Evolutionary conservation across 2,888 invertebrate species (phyloP).

Genomic region (Rhorus exstirpatorius): DNA sequence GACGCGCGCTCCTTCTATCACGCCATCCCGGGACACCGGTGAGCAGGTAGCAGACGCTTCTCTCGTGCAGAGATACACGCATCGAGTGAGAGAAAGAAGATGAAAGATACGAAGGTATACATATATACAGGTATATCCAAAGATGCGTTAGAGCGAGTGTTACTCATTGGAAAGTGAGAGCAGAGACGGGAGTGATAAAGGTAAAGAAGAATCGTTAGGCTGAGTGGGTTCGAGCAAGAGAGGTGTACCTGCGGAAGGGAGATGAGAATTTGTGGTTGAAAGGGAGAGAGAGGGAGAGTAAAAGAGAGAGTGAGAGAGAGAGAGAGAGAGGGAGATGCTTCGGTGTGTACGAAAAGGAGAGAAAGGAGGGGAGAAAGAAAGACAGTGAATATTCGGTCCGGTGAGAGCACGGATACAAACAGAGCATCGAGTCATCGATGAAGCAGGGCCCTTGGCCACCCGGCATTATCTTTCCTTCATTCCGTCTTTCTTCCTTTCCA

Average conservation of each 20-base stretch:
- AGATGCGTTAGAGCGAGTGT: slow-evolving; percentile 27
- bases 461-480: slow-evolving; percentile 78
- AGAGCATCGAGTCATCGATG: slow-evolving; percentile 82
- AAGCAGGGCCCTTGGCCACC: slow-evolving; percentile 78
- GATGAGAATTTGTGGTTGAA: slow-evolving; percentile 5
- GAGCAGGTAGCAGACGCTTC: slow-evolving; percentile 80
- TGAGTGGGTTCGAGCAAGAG: slow-evolving; percentile 51
- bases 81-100: slow-evolving; percentile 43
- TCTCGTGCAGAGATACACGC: slow-evolving; percentile 44
- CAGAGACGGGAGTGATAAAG: slow-evolving; percentile 51
- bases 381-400: slow-evolving; percentile 44
- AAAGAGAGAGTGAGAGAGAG: slow-evolving; percentile 22
- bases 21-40: slow-evolving; percentile 53
- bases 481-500: slow-evolving; percentile 40
- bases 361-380: slow-evolving; percentile 28
- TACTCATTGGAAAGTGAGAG: slow-evolving; percentile 18
- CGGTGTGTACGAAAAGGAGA: slow-evolving; percentile 27
- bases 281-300: slow-evolving; percentile 53
- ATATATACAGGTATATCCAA: slow-evolving; percentile 16
- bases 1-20: background rate
- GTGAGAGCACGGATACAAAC: slow-evolving; percentile 79
- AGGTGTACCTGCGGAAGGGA: background rate
- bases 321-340: slow-evolving; percentile 56
- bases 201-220: slow-evolving; percentile 65
- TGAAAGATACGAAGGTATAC: slow-evolving; percentile 4